Evolutionary conservation across 2,113 vertebrate species (phyloP), one percentile per base, ranked within the genome.

Genomic region (Sinosuthora webbiana): DNA sequence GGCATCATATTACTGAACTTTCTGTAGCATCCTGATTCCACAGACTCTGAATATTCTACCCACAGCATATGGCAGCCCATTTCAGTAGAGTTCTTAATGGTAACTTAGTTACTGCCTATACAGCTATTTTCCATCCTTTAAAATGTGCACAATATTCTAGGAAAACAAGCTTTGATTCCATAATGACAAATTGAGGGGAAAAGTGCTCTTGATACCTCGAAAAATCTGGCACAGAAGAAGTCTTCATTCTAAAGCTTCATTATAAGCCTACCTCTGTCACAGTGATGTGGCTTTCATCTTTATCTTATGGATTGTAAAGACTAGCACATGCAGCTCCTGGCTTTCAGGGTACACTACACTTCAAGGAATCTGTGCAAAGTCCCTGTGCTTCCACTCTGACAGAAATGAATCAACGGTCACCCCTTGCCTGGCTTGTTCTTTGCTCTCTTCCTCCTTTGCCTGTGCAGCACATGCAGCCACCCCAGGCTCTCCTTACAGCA

Each of bases 261-360:
- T 87, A 64, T 92, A 68, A 92, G 91, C 94, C 94, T 78, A 67
- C 68, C 96, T 97, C 96, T 95, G 94, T 94, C 91, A 95, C 74
- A 59, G 53, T 57, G 67, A 88, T 82, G 79, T 89, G 79, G 95
- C 93, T 96, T 91, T 95, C 94, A 68, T 73, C 91, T 86, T 86
- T 60, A 87, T 60, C 77, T 87, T 65, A 92, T 0, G 37, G 79
- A 90, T 52, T 86, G n/a, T 91, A 39, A 42, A 31, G 57, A 94
- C 76, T 77, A 71, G 47, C 45, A 77, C 63, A 22, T 6, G 13
- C 44, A 92, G 70, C 91, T 93, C 87, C 76, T 82, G 90, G 56
- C 68, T 79, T 92, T 64, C 37, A 75, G 84, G 90, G 44, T 80
- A 56, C 1, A 5, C 83, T 73, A 5, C 77, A 21, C 30, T 70